Evolutionary conservation across 35 echinoderm and acorn worm species (phyloP), one percentile per base, ranked within the genome.

Genomic region (Heliocidaris tuberculata): DNA sequence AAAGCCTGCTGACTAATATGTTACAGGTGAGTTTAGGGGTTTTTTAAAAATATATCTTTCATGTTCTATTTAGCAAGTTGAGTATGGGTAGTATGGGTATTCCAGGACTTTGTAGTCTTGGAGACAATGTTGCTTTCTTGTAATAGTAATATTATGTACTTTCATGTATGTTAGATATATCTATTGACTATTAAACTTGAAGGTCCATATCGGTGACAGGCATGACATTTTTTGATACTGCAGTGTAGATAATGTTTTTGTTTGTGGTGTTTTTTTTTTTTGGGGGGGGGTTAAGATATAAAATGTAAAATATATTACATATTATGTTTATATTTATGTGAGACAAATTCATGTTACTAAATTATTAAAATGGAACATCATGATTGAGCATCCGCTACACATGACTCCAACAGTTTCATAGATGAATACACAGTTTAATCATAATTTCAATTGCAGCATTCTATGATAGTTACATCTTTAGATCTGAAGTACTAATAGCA

Each of bases 1-100:
- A 93, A 59, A 93, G 91, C 50, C 50, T 93, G 5, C 48, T 93
- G 5, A 93, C 48, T 31, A 29, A 59, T 48, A 93, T 93, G 91
- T 12, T 93, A 48, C 91, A 93, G 87, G 87, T 89, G 47, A 42
- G 31, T 89, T 42, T 7, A 2, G 31, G 11, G 15, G 27, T 30
- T 31, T 59, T 32, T 29, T 56, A 2, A 78, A 19, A 7, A 8
- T 16, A 21, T 24, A 17, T 6, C 16, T 89, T 89, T 48, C 9
- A 32, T 89, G 4, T 42, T 89, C 31, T 89, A 4, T 47, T 89
- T 17, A 89, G 9, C 29, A 27, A 5, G 27, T 56, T n/a, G 21
- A 78, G 27, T 89, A 7, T 42, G 31, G 6, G 87, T 31, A 59
- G 15, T 94, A 94, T 31, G 12, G 61, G n/a, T 15, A 89, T 71